phyloP scores from a whole-genome alignment of 2,797 vertebrate genomes.

The Liasis olivaceus region DNA sequence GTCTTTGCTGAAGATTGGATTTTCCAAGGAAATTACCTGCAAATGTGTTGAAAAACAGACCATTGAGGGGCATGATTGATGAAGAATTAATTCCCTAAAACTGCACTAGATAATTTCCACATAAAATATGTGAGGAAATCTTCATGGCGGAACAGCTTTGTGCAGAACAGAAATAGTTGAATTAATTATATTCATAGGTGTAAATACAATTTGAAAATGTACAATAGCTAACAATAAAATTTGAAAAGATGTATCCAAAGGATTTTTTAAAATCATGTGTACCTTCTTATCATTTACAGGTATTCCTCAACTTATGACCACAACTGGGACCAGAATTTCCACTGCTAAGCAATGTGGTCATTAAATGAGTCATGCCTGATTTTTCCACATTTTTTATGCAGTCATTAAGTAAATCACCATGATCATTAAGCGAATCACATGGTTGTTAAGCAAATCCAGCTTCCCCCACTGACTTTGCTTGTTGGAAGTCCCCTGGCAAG shows the following conservation, averaged over 20 bases:
- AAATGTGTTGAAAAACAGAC: constrained; percentile 1
- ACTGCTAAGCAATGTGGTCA: too few relatives aligned
- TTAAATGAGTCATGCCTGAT: too few relatives aligned
- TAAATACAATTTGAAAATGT: not conserved
- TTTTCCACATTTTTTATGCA: too few relatives aligned
- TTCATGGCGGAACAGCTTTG: constrained; percentile 26
- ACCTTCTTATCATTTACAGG: not conserved
- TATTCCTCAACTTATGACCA: too few relatives aligned
- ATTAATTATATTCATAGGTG: not conserved
- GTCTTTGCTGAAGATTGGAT: constrained; percentile 5
- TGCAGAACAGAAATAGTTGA: not conserved
- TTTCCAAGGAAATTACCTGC: not conserved
- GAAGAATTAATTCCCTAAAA: not conserved
- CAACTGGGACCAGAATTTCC: too few relatives aligned
- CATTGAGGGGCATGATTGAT: constrained; percentile 9
- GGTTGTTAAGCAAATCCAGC: too few relatives aligned
- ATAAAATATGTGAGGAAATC: constrained; percentile 18
- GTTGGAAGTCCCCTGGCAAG: too few relatives aligned
- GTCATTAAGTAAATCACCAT: too few relatives aligned
- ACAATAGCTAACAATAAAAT: not conserved
- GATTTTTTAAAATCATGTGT: not conserved
- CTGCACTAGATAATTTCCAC: not conserved
- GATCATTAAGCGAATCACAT: too few relatives aligned
- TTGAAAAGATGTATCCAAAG: not conserved
- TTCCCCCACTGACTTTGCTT: too few relatives aligned